Evolutionary conservation across 2,113 vertebrate genomes (phyloP).

Genomic region (Petroica traversi): DNA sequence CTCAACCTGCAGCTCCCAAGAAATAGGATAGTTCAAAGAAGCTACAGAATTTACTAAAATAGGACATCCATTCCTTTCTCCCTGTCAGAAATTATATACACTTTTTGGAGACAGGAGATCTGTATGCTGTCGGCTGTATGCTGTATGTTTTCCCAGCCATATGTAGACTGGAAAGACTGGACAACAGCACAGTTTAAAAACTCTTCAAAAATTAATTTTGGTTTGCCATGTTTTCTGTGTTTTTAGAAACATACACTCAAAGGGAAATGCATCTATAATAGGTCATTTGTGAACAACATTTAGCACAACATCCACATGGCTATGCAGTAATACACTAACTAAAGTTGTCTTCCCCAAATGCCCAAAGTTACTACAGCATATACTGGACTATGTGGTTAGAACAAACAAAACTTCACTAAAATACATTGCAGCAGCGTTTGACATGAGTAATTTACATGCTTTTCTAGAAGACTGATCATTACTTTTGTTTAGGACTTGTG

Average conservation of each 20-base stretch:
- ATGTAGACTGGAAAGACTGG: neutral
- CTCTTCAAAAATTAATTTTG: neutral
- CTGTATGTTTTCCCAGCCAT: neutral
- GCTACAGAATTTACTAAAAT: neutral
- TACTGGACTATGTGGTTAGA: neutral
- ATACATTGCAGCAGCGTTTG: neutral
- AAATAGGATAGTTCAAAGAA: neutral
- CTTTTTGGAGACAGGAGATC: neutral
- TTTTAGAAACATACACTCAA: neutral
- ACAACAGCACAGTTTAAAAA: neutral
- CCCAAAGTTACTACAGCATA: neutral
- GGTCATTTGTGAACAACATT: neutral
- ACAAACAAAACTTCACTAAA: neutral
- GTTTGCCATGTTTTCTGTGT: neutral
- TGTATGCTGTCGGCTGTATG: too few relatives aligned
- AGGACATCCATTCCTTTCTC: neutral
- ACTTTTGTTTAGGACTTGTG: neutral
- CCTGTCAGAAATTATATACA: neutral
- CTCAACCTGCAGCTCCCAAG: neutral
- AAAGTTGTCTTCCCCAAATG: neutral
- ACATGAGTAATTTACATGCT: neutral
- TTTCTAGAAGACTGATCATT: neutral
- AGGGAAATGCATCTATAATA: constrained; percentile 14
- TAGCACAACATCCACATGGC: neutral
- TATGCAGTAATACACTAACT: neutral